These are phyloP conservation scores for Oryzaephilus surinamensis DNA, from an alignment of 1,140 invertebrate species.

Conservation along the genomic window DNA sequence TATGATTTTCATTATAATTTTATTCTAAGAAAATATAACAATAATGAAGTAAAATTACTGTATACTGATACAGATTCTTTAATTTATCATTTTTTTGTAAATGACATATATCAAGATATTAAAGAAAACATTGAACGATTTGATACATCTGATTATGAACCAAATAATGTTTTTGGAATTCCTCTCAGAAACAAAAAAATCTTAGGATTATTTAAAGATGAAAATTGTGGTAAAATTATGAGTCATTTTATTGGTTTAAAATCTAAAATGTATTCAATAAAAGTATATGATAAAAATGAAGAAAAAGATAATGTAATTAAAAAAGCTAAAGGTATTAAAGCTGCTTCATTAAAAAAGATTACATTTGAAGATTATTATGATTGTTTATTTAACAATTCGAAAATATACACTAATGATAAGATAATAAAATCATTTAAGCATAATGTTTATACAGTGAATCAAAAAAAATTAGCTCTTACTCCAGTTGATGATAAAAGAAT, in stretches of 20 bases:
- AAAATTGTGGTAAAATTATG: slow-evolving; percentile 31
- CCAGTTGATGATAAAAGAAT: too few species aligned
- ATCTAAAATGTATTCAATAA: slow-evolving; percentile 34
- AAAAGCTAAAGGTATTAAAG: slow-evolving; percentile 23
- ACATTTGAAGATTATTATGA: slow-evolving; percentile 15
- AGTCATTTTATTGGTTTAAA: slow-evolving; percentile 32
- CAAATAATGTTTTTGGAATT: slow-evolving; percentile 15
- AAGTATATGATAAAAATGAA: slow-evolving; percentile 5
- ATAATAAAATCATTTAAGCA: too few species aligned
- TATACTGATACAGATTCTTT: slow-evolving; percentile 2
- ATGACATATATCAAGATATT: slow-evolving; percentile 5
- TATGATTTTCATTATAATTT: slow-evolving; percentile 14
- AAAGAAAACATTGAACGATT: neutral
- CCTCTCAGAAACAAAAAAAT: slow-evolving; percentile 36
- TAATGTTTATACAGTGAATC: too few species aligned
- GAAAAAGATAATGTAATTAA: slow-evolving; percentile 10
- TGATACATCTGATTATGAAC: slow-evolving; percentile 3
- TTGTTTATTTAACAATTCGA: slow-evolving; percentile 10
- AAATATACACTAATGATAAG: too few species aligned
- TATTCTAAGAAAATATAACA: neutral
- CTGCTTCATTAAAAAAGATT: slow-evolving; percentile 14
- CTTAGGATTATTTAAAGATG: slow-evolving; percentile 41
- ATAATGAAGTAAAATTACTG: neutral
- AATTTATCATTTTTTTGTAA: slow-evolving; percentile 2
- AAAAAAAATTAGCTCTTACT: too few species aligned